These are phyloP conservation scores for Myotis yumanensis DNA, from an alignment of 2,113 vertebrate genomes.

Conservation along the genomic window DNA sequence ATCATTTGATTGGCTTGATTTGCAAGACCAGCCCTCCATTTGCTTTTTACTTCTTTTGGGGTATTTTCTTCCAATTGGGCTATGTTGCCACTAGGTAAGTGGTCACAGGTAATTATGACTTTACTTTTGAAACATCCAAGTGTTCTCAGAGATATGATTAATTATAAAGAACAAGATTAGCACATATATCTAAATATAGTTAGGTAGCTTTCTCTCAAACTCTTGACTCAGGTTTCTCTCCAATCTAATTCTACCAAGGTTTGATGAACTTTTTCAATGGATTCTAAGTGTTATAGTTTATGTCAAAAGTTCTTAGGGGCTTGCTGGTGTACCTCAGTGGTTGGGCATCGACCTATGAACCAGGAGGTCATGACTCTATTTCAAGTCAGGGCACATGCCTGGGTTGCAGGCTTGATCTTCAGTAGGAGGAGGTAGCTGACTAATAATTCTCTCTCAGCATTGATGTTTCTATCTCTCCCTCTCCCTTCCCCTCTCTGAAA, in stretches of 20 bases:
- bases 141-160: not conserved
- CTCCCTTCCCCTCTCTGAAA: too few relatives aligned
- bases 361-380: too few relatives aligned
- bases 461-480: too few relatives aligned
- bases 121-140: not conserved
- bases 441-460: too few relatives aligned
- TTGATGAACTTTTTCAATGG: not conserved
- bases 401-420: too few relatives aligned
- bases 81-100: not conserved
- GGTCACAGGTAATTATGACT: not conserved
- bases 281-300: not conserved
- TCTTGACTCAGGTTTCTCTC: not conserved
- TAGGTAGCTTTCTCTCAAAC: not conserved
- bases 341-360: too few relatives aligned
- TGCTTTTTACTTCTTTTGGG: not conserved
- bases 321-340: too few relatives aligned
- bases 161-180: slow-evolving; percentile 6
- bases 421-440: too few relatives aligned
- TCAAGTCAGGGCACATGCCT: too few relatives aligned
- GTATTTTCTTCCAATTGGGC: not conserved
- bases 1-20: not conserved
- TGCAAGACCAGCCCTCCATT: not conserved
- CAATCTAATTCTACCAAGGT: not conserved
- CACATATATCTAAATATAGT: not conserved
- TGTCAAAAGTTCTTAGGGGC: not conserved